phyloP scores from a whole-genome alignment of 2,888 invertebrate genomes.

The Mamestra brassicae region DNA sequence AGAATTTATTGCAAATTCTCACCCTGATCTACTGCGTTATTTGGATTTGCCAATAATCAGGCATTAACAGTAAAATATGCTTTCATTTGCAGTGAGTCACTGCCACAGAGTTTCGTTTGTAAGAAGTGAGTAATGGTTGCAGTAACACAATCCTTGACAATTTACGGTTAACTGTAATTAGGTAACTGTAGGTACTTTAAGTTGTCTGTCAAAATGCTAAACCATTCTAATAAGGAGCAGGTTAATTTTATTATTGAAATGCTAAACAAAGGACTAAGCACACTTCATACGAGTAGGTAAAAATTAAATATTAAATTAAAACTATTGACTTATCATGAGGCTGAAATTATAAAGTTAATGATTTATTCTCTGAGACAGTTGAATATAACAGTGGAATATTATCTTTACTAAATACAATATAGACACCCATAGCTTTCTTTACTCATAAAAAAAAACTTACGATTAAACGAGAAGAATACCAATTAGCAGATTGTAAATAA shows the following conservation, averaged over 20 bases:
- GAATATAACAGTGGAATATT: not conserved
- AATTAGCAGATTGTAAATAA: no score
- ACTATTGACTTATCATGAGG: not conserved
- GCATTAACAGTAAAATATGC: conserved; percentile 11
- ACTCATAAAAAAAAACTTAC: no score
- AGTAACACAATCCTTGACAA: conserved; percentile 10
- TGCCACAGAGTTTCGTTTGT: conserved; percentile 4
- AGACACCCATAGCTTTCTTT: no score
- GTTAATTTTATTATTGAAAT: not conserved
- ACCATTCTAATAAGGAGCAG: not conserved
- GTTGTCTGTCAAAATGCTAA: not conserved
- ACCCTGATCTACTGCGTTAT: conserved; percentile 30
- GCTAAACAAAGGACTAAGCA: not conserved
- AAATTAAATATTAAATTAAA: no score
- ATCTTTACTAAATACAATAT: no score
- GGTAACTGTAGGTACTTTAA: conserved; percentile 1
- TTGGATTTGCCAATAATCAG: conserved; percentile 24
- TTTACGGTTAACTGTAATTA: not conserved
- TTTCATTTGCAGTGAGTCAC: conserved; percentile 41
- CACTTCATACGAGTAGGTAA: no score
- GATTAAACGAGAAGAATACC: no score
- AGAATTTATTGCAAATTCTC: conserved; percentile 31
- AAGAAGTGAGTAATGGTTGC: conserved; percentile 5
- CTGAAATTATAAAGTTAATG: not conserved
- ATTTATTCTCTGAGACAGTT: not conserved